Evolutionary conservation across 2,797 vertebrate genomes (phyloP), one percentile per base, ranked within the genome.

Genomic region (Lycodopsis pacificus): DNA sequence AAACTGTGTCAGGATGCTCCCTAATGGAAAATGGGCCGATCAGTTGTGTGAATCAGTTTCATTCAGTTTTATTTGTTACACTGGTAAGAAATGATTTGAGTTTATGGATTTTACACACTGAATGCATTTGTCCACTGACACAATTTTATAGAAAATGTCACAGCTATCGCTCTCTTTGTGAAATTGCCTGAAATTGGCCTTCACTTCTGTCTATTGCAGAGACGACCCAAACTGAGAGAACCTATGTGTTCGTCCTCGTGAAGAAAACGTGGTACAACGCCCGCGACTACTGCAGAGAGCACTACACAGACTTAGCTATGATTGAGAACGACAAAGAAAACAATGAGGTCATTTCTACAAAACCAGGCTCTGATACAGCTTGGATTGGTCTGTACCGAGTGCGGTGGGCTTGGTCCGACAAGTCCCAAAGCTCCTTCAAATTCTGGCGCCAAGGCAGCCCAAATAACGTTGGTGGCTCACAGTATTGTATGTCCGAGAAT

Each of bases 381-480:
- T 83, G 81, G 81, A 79, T 78, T 3, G 80, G 80, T 30, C 38
- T 82, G 44, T 65, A 65, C 65, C 36, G 80, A 63, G 30, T 46
- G 34, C 57, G 67, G 4, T 79, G 81, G 81, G 25, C 40, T 2
- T 83, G 81, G 81, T 58, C 76, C 0, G 72, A 83, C 71, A 61
- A 78, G 1, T 66, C 30, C 12, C 46, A 17, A 7, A 82, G 76
- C 66, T 57, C 66, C 19, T 79, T 75, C 34, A 71, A 0, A 42
- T 0, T 0, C n/a, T 75, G 76, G 71, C 0, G 0, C 1, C 0
- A 0, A 4, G 0, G 0, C 0, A 1, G 0, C 1, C 66, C 66
- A 15, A 22, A 78, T 19, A 17, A 69, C 34, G 0, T 0, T 2
- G 0, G 1, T 11, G n/a, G 2, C 11, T 1, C 0, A 0, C 51